A percentile compares a stretch with the other conserved stretches of the same genome.
Conservation (phyloP, 2,113 vertebrate genomes). For the Crypturellus undulatus region DNA sequence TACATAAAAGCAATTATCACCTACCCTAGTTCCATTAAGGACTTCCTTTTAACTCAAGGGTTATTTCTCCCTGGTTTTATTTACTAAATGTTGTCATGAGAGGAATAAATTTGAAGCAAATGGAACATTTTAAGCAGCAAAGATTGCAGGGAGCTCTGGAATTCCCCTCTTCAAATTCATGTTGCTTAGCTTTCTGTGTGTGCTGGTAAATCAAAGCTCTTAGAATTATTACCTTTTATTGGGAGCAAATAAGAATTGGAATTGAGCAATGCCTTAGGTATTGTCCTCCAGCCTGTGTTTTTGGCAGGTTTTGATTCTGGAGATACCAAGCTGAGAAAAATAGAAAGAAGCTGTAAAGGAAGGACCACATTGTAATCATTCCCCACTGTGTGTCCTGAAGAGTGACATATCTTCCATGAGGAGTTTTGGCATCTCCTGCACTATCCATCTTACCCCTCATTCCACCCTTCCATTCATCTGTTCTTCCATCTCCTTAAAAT, state of each 20-base stretch:
- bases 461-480: neutral
- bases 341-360: neutral
- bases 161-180: neutral
- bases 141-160: neutral
- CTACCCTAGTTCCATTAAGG: neutral
- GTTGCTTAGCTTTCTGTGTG: neutral
- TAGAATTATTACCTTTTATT: neutral
- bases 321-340: neutral
- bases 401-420: neutral
- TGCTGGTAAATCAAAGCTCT: neutral
- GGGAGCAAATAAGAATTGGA: constrained; percentile 11
- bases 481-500: constrained; percentile 2
- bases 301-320: neutral
- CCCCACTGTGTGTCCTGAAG: neutral
- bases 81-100: neutral
- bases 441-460: neutral
- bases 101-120: neutral
- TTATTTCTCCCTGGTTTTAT: neutral
- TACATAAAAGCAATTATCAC: neutral
- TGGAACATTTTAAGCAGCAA: neutral
- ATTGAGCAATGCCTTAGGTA: neutral
- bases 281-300: neutral
- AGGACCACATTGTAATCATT: neutral
- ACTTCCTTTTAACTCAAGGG: neutral
- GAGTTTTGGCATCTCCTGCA: too few relatives aligned